Conservation (phyloP, 2,888 invertebrate genomes). For the Drosophila cyrtoloma region DNA sequence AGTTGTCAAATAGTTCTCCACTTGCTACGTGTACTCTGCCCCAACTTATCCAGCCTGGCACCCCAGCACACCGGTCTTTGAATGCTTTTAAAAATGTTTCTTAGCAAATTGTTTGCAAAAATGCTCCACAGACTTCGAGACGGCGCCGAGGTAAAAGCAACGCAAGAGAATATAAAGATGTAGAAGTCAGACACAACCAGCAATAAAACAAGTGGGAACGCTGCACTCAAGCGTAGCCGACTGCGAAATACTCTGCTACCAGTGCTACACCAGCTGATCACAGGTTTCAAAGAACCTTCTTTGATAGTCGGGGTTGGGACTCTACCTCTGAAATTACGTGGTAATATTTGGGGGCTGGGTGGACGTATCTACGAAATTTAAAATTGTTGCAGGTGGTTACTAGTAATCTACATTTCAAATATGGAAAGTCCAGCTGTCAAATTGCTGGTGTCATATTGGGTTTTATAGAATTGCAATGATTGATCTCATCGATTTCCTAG, state of each 20-base stretch:
- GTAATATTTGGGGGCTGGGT: not conserved
- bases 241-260: not conserved
- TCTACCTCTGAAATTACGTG: not conserved
- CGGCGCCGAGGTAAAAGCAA: constrained; percentile 18
- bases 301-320: not conserved
- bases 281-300: not conserved
- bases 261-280: not conserved
- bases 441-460: not conserved
- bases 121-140: constrained; percentile 59
- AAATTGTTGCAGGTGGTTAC: no score
- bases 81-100: constrained; percentile 74
- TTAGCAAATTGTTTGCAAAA: constrained; percentile 80
- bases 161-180: constrained; percentile 4
- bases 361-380: not conserved
- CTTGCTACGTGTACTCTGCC: constrained; percentile 46
- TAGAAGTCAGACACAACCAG: constrained; percentile 42
- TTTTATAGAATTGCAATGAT: not conserved
- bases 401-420: not conserved
- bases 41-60: not conserved
- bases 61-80: constrained; percentile 1
- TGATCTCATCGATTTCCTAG: not conserved
- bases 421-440: not conserved
- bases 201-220: constrained; percentile 24
- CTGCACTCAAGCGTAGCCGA: not conserved
- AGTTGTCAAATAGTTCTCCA: constrained; percentile 71